Base-by-base conservation (phyloP, 1,140 invertebrate genomes). In the Zaprionus davidi region DNA sequence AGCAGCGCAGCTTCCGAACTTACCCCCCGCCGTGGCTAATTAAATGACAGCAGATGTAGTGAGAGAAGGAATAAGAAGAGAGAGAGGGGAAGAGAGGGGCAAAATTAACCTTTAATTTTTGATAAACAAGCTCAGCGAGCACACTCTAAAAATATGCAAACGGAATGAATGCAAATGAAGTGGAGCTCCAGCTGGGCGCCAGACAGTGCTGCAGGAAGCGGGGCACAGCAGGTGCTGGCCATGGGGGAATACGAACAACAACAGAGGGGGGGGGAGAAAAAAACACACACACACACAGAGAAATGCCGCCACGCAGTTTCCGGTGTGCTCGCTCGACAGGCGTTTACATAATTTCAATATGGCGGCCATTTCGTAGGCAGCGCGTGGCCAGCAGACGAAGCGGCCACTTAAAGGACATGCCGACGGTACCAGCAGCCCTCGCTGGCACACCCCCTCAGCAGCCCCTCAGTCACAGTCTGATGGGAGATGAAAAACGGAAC, bases 281-380 rank as follows among this genome's bases (percentile, higher is more conserved):
- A 59, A 15, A 62, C 15, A 24, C 28, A 58, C 26, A 57, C 5
- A 31, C 22, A 26, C 11, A 53, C 51, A 53, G 3, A 26, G 20
- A 26, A 34, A 34, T 34, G 11, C 13, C 36, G 38, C 67, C 38
- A 75, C 67, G 44, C 73, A 71, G 60, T 71, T 76, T 76, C 68
- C 73, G 62, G 51, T 75, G 51, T 31, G 31, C 59, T 34, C 60
- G 41, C 73, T 76, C 73, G 68, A 71, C 68, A 71, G 73, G 53
- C 73, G 73, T 71, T 76, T 71, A 71, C 73, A 71, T 76, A 71
- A 76, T 76, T 76, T 76, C 73, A 76, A 76, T 76, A 76, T 76
- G 73, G 73, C 73, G 68, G 73, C 73, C 41, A 46, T 63, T 57
- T 44, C 22, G 67, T 57, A 70, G 72, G 58, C 58, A 53, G 71